phyloP scores from a whole-genome alignment of 2,888 invertebrate species.

The Euplagia quadripunctaria region DNA sequence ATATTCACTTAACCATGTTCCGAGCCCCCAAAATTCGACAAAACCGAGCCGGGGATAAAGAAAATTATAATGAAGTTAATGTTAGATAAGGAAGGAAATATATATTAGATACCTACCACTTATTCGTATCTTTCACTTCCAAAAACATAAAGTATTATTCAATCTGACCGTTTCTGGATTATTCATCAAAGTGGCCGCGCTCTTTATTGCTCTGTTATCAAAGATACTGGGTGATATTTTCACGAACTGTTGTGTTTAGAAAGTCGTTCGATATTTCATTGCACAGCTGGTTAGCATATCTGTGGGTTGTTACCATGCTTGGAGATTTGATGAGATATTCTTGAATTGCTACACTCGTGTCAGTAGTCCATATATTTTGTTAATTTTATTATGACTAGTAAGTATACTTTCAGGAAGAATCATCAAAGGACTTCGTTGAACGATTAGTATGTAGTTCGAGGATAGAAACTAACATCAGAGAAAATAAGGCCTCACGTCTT shows the following conservation, averaged over 20 bases:
- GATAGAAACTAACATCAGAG: too few species aligned
- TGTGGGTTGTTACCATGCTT: conserved; percentile 11
- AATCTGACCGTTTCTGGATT: conserved; percentile 27
- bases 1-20: background rate
- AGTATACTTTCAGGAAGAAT: too few species aligned
- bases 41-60: conserved; percentile 3
- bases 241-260: conserved; percentile 52
- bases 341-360: background rate
- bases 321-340: background rate
- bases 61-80: conserved; percentile 10
- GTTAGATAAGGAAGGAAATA: conserved; percentile 6
- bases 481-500: too few species aligned
- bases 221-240: conserved; percentile 41
- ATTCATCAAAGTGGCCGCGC: conserved; percentile 36
- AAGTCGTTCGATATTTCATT: conserved; percentile 50
- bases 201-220: conserved; percentile 37
- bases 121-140: conserved; percentile 23
- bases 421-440: too few species aligned
- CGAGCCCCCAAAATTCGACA: background rate
- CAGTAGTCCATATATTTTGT: background rate
- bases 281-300: conserved; percentile 36
- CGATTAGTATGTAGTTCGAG: too few species aligned
- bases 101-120: background rate
- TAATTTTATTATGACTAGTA: too few species aligned
- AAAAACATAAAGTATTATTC: conserved; percentile 29